Evolutionary conservation across 1,140 invertebrate species (phyloP), one percentile per base, ranked within the genome.

Genomic region (Pectinophora gossypiella): DNA sequence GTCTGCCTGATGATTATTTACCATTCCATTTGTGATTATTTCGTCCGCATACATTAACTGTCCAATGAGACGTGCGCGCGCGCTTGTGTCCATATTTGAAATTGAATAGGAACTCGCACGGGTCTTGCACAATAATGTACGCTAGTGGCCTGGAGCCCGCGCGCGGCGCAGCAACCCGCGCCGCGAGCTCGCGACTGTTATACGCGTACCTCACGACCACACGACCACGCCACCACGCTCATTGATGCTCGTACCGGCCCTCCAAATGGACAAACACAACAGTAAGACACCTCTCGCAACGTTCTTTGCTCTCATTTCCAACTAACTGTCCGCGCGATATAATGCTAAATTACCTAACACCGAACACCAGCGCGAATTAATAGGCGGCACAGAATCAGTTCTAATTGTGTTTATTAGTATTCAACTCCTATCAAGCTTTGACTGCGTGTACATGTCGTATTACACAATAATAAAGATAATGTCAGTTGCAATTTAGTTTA

Each of bases 21-120:
- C 56, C 35, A 71, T 66, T 71, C 50, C 56, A 61, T 70, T 75
- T 57, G 74, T 56, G 55, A 65, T 56, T 63, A 57, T 60, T 65
- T 70, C 35, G 54, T 71, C 71, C 55, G 55, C 65, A 66, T 64
- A 59, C 58, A 61, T 64, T 67, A 64, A 69, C 61, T 59, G 70
- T 64, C 65, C 68, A 76, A 75, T 71, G 64, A 58, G 54, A 72
- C 68, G 73, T 75, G 77, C 76, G 72, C 72, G 75, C 71, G 66
- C 72, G 75, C 61, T 68, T 56, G 64, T 54, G 75, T 66, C 79
- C 83, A 76, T 86, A 85, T 85, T 71, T 76, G 83, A 77, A 85
- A 85, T 85, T 81, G 81, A 85, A 85, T 83, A 67, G 80, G 61
- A 67, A 60, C 64, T 72, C 19, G 42, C 19, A 21, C 19, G 42